A percentile compares a stretch with the other conserved stretches of the same genome.
These are phyloP conservation scores for Sciurus carolinensis DNA, from an alignment of 2,797 vertebrate genomes.

Conservation along the genomic window DNA sequence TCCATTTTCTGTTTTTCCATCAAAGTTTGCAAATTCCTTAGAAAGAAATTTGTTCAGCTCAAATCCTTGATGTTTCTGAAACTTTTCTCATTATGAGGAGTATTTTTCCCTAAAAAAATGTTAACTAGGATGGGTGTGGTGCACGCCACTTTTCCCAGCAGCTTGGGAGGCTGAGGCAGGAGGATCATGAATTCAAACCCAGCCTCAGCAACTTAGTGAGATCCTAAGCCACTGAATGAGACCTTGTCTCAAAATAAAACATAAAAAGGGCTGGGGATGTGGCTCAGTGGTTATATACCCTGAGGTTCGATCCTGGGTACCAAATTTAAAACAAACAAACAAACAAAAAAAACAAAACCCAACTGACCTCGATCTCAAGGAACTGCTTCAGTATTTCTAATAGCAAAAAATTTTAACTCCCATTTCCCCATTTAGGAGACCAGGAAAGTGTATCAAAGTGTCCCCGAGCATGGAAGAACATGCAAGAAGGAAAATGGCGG, in stretches of 20 bases:
- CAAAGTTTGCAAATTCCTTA: not conserved
- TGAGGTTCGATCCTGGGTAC: too few relatives aligned
- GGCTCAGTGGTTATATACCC: too few relatives aligned
- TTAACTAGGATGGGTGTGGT: not conserved
- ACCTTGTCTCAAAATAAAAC: too few relatives aligned
- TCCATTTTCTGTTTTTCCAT: not conserved
- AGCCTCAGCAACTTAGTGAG: too few relatives aligned
- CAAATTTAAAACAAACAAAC: too few relatives aligned
- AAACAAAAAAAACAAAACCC: too few relatives aligned
- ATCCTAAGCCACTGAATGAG: too few relatives aligned
- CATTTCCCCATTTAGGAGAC: rapidly evolving
- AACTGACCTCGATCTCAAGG: not conserved
- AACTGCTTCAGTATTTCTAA: not conserved
- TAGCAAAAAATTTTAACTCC: rapidly evolving
- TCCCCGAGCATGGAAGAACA: rapidly evolving
- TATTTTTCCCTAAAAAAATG: not conserved
- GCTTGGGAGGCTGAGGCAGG: too few relatives aligned
- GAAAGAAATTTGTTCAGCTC: not conserved
- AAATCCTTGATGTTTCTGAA: not conserved
- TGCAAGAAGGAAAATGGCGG: rapidly evolving
- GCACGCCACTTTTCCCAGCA: too few relatives aligned
- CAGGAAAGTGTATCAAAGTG: rapidly evolving
- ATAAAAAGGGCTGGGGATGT: too few relatives aligned
- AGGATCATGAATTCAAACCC: too few relatives aligned
- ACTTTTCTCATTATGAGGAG: not conserved